Percentiles rank a stretch among this genome's conserved stretches.
Conservation (phyloP, 2,113 vertebrate species). For the Donacobius atricapilla region DNA sequence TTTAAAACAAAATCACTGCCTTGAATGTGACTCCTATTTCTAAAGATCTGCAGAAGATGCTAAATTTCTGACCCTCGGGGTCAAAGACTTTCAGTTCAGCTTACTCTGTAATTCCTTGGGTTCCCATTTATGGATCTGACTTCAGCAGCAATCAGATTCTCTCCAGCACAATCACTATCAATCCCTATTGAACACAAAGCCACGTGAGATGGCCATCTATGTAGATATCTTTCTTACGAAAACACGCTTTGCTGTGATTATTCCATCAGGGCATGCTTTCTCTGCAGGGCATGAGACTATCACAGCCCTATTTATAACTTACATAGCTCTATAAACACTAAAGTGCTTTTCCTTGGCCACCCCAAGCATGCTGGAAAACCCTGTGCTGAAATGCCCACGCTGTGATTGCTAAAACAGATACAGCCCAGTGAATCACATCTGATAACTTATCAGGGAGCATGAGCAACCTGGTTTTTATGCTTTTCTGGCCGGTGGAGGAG, state of each 20-base stretch:
- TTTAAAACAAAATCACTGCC: not conserved
- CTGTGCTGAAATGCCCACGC: not conserved
- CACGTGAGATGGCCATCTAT: not conserved
- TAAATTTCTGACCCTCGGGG: not conserved
- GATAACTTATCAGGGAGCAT: conserved; percentile 36
- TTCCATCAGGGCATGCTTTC: not conserved
- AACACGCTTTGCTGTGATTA: not conserved
- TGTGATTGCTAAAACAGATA: not conserved
- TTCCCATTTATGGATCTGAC: not conserved
- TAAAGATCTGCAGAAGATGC: not conserved
- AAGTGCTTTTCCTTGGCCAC: not conserved
- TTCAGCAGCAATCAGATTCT: not conserved
- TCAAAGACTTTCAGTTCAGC: not conserved
- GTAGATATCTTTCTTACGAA: not conserved
- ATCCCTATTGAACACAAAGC: not conserved
- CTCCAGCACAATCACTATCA: not conserved
- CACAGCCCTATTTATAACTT: not conserved
- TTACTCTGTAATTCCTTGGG: not conserved
- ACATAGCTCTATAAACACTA: not conserved
- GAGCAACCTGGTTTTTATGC: not conserved
- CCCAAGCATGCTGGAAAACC: not conserved
- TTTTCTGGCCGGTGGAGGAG: not conserved
- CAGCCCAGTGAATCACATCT: not conserved
- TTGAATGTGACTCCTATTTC: not conserved
- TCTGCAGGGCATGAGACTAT: not conserved